Evolutionary conservation across 2,797 vertebrate genomes (phyloP), one percentile per base, ranked within the genome.

Genomic region (Gallinago nigripennis): DNA sequence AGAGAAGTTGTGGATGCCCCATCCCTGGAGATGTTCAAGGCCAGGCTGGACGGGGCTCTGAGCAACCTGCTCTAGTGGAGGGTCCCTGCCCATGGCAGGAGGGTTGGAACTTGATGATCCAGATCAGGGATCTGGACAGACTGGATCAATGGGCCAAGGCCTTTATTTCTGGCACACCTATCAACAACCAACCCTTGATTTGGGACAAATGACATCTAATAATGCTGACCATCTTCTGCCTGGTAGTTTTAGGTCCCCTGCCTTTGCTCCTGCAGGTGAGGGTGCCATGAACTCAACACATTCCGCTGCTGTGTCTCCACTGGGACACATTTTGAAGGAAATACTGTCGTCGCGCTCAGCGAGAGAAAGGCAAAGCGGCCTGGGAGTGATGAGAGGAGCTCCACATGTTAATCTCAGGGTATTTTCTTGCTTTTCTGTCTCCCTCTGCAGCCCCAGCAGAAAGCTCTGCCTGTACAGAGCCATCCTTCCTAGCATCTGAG

Each of bases 291-390:
- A 4, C 24, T 63, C 45, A 41, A 21, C 31, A 80, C 18, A 14
- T 17, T 65, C 37, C 60, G 28, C 48, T 88, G 17, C 56, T 54
- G 4, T 45, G 24, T 66, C 45, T 91, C 63, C 31, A 41, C 37
- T 72, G n/a, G 64, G 51, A 69, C 16, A 61, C 5, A 31, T 73
- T 80, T 82, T 64, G 45, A 92, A 82, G 35, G 39, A 82, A 89
- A n/a, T 50, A 6, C 23, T 58, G 16, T 11, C 5, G 0, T 41
- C 1, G 2, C 20, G 16, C 13, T 78, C 6, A 53, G 58, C 1
- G 3, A 70, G 19, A 25, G 35, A 63, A 60, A 84, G 39, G 30
- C 27, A 70, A 60, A 84, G 31, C 23, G 66, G 58, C 27, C 37
- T 37, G 16, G 6, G 8, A 57, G 13, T 11, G 12, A 81, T 46